A percentile compares a stretch with the other conserved stretches of the same genome.
These are phyloP conservation scores for Benthosema pterotum DNA, from an alignment of 2,797 vertebrate species.

Conservation along the genomic window DNA sequence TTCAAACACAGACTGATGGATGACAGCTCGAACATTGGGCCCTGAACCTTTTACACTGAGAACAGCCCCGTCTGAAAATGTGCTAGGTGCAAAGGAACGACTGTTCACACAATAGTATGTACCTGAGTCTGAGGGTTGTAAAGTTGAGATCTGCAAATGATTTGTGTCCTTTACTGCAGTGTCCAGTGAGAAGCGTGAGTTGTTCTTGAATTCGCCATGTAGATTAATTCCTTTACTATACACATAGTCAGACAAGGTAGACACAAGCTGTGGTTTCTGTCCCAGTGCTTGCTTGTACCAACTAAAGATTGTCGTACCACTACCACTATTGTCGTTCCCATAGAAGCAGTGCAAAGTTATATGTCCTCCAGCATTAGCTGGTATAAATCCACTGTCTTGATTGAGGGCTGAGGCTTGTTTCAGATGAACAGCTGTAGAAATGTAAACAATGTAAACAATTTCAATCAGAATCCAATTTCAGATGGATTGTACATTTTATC, in stretches of 20 bases:
- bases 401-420: background rate
- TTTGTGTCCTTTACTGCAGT: too few species aligned
- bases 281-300: constrained; percentile 50
- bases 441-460: too few species aligned
- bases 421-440: constrained; percentile 21
- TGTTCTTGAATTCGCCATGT: background rate
- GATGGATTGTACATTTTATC: background rate
- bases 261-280: constrained; percentile 13
- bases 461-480: too few species aligned
- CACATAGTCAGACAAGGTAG: background rate
- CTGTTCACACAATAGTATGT: background rate
- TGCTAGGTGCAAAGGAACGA: constrained; percentile 5
- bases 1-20: too few species aligned
- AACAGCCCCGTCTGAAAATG: background rate
- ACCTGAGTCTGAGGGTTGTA: too few species aligned
- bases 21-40: too few species aligned
- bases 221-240: background rate
- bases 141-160: too few species aligned
- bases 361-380: background rate
- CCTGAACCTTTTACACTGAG: too few species aligned
- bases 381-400: constrained; percentile 5
- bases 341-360: constrained; percentile 41
- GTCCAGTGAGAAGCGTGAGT: too few species aligned
- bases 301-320: background rate
- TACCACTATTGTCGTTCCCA: background rate